Evolutionary conservation across 2,888 invertebrate species (phyloP).

Genomic region (Epinotia bilunana): DNA sequence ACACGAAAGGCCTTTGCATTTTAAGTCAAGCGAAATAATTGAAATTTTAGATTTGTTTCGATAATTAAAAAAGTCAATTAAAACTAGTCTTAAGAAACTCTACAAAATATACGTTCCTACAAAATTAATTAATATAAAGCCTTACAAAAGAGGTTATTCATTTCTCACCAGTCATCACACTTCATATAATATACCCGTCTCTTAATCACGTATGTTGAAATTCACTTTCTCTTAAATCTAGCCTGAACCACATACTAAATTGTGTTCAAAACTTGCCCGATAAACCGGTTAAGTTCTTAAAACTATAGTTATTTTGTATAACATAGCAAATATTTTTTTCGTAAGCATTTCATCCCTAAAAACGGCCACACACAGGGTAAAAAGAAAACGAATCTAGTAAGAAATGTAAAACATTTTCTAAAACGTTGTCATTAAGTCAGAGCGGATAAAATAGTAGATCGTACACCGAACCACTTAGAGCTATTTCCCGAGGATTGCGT

Average conservation of each 20-base stretch:
- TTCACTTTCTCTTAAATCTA: too few species aligned
- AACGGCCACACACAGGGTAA: background rate
- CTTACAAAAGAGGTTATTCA: background rate
- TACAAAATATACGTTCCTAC: background rate
- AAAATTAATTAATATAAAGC: background rate
- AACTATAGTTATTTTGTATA: too few species aligned
- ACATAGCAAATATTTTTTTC: background rate
- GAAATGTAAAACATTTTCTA: constrained; percentile 47
- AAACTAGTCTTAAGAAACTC: background rate
- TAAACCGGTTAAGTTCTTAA: background rate
- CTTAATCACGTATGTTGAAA: background rate
- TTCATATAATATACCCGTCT: background rate
- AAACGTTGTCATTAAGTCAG: constrained; percentile 61
- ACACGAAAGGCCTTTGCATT: background rate
- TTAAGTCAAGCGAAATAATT: background rate
- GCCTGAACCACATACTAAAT: background rate
- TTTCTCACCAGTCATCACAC: background rate
- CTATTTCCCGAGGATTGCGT: constrained; percentile 81
- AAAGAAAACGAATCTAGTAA: constrained; percentile 3
- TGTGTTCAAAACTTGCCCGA: background rate
- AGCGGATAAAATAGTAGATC: constrained; percentile 71
- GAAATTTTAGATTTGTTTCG: background rate
- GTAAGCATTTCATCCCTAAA: background rate
- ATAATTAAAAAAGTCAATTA: background rate
- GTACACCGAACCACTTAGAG: constrained; percentile 76